These are phyloP conservation scores for Tetramorium simillimum DNA, from an alignment of 1,140 invertebrate genomes.

Conservation along the genomic window DNA sequence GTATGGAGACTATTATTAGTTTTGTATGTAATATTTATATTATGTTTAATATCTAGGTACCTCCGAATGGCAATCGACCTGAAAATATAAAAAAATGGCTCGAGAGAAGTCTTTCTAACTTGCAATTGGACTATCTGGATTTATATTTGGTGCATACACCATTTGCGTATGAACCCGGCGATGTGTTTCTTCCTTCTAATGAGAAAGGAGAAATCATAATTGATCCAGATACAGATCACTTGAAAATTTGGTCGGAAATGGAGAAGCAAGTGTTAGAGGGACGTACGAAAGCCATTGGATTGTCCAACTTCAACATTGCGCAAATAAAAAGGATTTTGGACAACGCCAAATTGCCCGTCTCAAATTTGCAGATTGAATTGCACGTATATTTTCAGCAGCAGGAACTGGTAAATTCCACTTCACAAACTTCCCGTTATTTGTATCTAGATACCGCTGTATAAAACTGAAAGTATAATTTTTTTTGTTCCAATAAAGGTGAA, in stretches of 20 bases:
- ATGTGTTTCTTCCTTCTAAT: constrained; percentile 84
- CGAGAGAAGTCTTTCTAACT: constrained; percentile 86
- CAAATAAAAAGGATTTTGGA: constrained; percentile 89
- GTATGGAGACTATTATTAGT: not conserved
- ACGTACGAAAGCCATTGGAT: constrained; percentile 89
- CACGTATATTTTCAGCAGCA: constrained; percentile 89
- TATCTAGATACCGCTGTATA: not conserved
- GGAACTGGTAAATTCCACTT: constrained; percentile 80
- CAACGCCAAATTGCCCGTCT: constrained; percentile 87
- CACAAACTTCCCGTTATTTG: not conserved
- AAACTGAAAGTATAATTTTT: constrained; percentile 51
- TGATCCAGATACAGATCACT: constrained; percentile 89
- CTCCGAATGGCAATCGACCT: constrained; percentile 84
- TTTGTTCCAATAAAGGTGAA: constrained; percentile 79
- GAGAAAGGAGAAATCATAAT: constrained; percentile 88
- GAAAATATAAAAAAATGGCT: constrained; percentile 87
- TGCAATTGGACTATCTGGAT: constrained; percentile 89
- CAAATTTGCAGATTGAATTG: constrained; percentile 91
- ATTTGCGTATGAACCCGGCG: constrained; percentile 87
- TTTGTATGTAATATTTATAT: not conserved
- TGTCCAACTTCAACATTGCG: constrained; percentile 92
- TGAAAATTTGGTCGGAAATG: constrained; percentile 91
- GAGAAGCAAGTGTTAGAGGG: constrained; percentile 88
- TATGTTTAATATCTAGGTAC: constrained; percentile 76
- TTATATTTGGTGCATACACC: constrained; percentile 90